Evolutionary conservation across 92 coral and sea anemone species (phyloP).

Genomic region (Actinernus sp.): DNA sequence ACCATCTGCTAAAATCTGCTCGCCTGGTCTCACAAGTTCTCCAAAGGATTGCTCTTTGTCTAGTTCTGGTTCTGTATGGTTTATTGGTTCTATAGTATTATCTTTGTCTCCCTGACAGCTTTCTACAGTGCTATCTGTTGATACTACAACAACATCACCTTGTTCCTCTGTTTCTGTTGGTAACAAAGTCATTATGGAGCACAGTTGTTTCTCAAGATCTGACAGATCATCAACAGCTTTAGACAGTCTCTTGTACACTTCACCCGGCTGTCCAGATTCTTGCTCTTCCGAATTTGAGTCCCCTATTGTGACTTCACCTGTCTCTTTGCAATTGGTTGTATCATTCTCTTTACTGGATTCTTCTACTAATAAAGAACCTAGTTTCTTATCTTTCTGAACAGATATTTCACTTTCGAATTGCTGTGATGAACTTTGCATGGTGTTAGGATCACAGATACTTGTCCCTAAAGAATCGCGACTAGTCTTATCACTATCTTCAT

Average conservation of each 20-base stretch:
- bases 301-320: not conserved
- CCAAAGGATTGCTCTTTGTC: no score
- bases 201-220: slow-evolving; percentile 67
- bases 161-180: slow-evolving; percentile 4
- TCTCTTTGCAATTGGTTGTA: no score
- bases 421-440: no score
- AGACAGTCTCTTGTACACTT: slow-evolving; percentile 69
- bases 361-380: no score
- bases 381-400: not conserved
- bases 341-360: not conserved
- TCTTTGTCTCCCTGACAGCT: not conserved
- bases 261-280: not conserved
- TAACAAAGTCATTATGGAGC: slow-evolving; percentile 61
- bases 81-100: no score
- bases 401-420: no score
- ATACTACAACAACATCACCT: not conserved
- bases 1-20: no score
- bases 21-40: no score
- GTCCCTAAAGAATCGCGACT: not conserved
- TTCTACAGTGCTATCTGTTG: no score
- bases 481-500: not conserved
- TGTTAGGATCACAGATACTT: not conserved
- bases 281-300: not conserved
- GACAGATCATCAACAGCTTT: slow-evolving; percentile 72
- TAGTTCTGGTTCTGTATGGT: no score